Base-by-base conservation (phyloP, 2,113 vertebrate species). In the Aptenodytes forsteri region DNA sequence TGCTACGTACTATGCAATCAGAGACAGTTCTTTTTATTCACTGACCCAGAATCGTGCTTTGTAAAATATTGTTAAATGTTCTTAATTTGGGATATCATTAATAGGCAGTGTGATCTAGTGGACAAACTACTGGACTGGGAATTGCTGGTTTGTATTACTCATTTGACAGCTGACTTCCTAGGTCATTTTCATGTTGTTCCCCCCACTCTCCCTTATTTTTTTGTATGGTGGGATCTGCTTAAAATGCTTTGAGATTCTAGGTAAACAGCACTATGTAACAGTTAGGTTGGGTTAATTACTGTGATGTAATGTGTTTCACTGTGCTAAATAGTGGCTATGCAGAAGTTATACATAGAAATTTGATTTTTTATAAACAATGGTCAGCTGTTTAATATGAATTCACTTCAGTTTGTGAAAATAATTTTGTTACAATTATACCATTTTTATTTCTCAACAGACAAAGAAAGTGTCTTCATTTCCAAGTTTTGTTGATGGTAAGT, bases 401-500 rank as follows among this genome's bases (percentile, higher is more conserved):
- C 40, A 71, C 15, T 62, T 75, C 9, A 12, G 50, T 38, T 40
- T 52, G 29, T 38, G 69, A 40, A 55, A 93, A 76, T 83, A 4
- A 34, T 44, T 87, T 96, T 82, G 25, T 79, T 94, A 88, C 71
- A 92, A 27, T 76, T 89, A 29, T 81, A 64, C 42, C 30, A 29
- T 93, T 95, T 93, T 98, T 97, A 38, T 97, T 93, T 97, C 94
- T 86, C 83, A 98, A 99, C 98, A 99, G 97, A 98, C 99, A 61
- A 99, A 99, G 99, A 99, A 99, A 97, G 98, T 98, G 72, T 98
- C 99, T 32, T 98, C 99, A 9, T 99, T 99, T 96, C 99, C 99
- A 92, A 99, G 99, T 97, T 99, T 99, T 98, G 99, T 99, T 73
- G 99, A 99, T 96, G 99, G 99, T 99, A 98, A 99, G 99, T 97